A percentile compares a stretch with the other conserved stretches of the same genome.
Conservation (phyloP, 2,797 vertebrate species). For the Acanthiza pusilla region DNA sequence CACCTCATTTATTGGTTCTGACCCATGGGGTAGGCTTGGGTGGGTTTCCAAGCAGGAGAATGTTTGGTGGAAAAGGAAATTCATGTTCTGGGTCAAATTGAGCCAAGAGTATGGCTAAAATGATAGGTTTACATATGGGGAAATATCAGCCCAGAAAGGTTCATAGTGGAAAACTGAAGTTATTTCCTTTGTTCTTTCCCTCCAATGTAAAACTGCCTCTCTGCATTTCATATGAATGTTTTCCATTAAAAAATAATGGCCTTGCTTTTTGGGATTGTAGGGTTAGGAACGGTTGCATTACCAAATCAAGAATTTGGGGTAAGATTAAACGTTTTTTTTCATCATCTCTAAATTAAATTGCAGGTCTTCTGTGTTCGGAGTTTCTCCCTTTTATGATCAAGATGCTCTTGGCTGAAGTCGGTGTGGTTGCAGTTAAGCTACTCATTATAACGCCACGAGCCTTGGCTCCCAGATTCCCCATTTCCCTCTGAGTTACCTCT, state of each 20-base stretch:
- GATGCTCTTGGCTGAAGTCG: neutral
- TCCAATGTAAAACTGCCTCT: neutral
- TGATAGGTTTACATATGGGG: too few species aligned
- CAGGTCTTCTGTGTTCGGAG: fast-evolving
- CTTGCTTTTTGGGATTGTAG: neutral
- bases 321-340: neutral
- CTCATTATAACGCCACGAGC: fast-evolving
- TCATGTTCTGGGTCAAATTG: neutral
- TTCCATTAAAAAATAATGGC: neutral
- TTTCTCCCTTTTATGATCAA: neutral
- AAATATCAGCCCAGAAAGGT: neutral
- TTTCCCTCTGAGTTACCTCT: fast-evolving
- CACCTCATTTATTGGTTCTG: neutral
- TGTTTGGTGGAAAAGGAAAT: neutral
- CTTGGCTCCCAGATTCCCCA: fast-evolving
- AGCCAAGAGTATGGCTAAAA: neutral
- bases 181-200: neutral
- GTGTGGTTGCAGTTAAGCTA: neutral
- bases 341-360: neutral
- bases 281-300: neutral
- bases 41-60: neutral
- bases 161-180: neutral
- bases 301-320: neutral
- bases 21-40: fast-evolving
- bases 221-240: neutral